phyloP scores from a whole-genome alignment of 2,888 invertebrate genomes.

The Chaetogeoica ovagalla region DNA sequence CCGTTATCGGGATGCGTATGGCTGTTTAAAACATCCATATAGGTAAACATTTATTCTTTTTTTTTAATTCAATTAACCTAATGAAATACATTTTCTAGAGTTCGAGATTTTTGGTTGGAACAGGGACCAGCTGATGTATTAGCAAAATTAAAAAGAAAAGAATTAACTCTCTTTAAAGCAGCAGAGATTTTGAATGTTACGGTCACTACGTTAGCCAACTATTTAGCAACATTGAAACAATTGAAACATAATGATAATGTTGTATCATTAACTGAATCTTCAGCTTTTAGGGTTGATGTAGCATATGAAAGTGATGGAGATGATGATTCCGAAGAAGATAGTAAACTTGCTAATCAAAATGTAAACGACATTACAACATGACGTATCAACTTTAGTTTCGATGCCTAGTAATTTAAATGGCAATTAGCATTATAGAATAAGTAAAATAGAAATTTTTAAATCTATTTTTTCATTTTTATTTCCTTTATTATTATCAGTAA shows the following conservation, averaged over 20 bases:
- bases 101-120: conserved; percentile 77
- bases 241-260: conserved; percentile 59
- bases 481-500: conserved; percentile 15
- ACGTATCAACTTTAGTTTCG: conserved; percentile 59
- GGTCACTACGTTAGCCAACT: conserved; percentile 73
- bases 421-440: conserved; percentile 44
- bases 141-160: conserved; percentile 71
- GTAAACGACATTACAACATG: conserved; percentile 67
- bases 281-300: conserved; percentile 20
- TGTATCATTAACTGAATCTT: not conserved
- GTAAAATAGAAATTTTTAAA: not conserved
- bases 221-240: conserved; percentile 66
- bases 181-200: conserved; percentile 77
- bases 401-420: conserved; percentile 61
- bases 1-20: conserved; percentile 84
- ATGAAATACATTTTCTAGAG: conserved; percentile 60
- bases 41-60: conserved; percentile 61
- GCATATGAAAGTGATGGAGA: conserved; percentile 55
- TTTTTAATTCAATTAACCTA: not conserved
- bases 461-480: not conserved
- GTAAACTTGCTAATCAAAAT: conserved; percentile 57
- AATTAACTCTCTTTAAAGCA: conserved; percentile 73
- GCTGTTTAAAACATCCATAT: conserved; percentile 84
- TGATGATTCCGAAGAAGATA: conserved; percentile 60
- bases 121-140: conserved; percentile 76